Evolutionary conservation across 2,113 vertebrate species (phyloP), one percentile per base, ranked within the genome.

Genomic region (Acrocephalus kingi): DNA sequence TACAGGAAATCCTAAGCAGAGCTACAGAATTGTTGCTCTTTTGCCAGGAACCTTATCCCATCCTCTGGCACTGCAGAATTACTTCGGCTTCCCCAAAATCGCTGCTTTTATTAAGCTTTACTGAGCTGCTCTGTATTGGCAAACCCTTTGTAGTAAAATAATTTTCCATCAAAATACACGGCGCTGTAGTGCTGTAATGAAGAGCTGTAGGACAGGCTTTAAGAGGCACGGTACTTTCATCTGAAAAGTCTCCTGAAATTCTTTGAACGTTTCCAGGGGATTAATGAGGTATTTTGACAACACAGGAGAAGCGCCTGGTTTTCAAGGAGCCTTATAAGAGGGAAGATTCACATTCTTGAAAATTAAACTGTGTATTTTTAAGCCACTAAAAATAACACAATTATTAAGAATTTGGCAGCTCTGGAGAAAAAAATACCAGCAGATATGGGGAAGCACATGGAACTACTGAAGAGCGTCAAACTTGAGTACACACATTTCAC

Each of bases 251-350:
- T 96, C 94, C 90, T 95, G 93, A 93, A 96, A 95, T 90, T 96
- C 96, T 95, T 96, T 96, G 92, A 97, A 93, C 61, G 3, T 86
- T 93, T 94, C 92, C 83, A 90, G 88, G 95, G 94, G 92, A 97
- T 97, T 95, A 97, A 96, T 93, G 93, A 96, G 87, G 93, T 96
- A 96, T 95, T 96, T 97, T 95, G 75, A 94, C 71, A 91, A 93
- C 80, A 91, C 43, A 54, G 2, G 17, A 84, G 89, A 54, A 97
- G 80, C 15, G 63, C 52, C 93, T 87, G 87, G 84, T 94, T 97
- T 96, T 96, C 91, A 96, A 96, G 93, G 88, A 91, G 86, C 83
- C 78, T 84, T 94, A 91, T 95, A 92, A 92, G 92, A 95, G 74
- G 87, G 54, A 96, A 54, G 68, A 85, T 89, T 92, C 85, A 91